Evolutionary conservation across 2,888 invertebrate species (phyloP).

Genomic region (Drosophila paramelanica): DNA sequence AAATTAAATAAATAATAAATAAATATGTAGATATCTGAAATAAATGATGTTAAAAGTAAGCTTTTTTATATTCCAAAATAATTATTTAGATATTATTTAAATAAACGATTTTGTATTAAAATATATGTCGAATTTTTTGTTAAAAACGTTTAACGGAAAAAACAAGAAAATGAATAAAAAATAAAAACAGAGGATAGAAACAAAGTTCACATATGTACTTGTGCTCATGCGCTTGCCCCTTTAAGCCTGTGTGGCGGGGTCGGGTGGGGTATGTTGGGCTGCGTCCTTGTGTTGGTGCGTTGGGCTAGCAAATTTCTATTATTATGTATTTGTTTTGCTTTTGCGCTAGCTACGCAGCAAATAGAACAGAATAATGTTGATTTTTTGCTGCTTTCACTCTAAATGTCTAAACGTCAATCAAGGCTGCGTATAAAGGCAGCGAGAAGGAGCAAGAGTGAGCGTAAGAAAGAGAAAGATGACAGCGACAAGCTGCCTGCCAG

Average conservation of each 20-base stretch:
- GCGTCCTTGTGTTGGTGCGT: background rate
- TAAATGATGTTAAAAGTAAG: no score
- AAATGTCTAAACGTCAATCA: slow-evolving; percentile 66
- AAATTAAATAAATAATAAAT: no score
- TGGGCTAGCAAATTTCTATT: slow-evolving; percentile 56
- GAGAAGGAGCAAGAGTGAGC: background rate
- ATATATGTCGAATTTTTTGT: slow-evolving; percentile 13
- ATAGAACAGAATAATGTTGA: slow-evolving; percentile 57
- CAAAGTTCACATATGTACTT: slow-evolving; percentile 3
- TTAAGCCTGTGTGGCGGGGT: background rate
- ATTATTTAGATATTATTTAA: no score
- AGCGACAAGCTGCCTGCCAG: slow-evolving; percentile 30
- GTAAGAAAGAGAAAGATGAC: background rate
- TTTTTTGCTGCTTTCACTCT: slow-evolving; percentile 60
- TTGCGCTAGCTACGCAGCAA: slow-evolving; percentile 41
- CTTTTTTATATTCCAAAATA: no score
- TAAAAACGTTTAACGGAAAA: slow-evolving; percentile 12
- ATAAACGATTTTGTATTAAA: background rate
- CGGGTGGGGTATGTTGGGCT: no score
- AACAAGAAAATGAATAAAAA: background rate
- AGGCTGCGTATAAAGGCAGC: background rate
- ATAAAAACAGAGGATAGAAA: background rate
- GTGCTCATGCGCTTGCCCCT: slow-evolving; percentile 23
- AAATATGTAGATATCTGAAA: no score
- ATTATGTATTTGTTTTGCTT: slow-evolving; percentile 61